Evolutionary conservation across 64 coral and sea anemone genomes (phyloP), one percentile per base, ranked within the genome.

Genomic region (Actinia equina): DNA sequence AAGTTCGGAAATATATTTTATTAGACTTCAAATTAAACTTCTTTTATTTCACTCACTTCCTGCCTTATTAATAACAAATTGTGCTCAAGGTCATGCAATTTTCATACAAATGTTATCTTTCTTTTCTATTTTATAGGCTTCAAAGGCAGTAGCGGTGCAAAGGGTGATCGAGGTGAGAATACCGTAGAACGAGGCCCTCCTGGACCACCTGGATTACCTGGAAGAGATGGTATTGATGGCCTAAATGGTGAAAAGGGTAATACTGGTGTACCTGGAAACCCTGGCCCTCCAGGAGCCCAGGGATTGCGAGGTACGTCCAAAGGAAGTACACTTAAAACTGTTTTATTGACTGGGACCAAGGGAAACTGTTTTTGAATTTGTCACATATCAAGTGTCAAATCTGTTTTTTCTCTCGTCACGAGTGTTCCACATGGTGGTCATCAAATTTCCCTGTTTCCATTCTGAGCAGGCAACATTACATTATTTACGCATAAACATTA

Each of bases 221-320:
- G 89, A 43, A 17, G 17, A 17, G 79, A 84, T 85, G 91, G 91
- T 67, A 6, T 58, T 44, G 82, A 85, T 82, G 92, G 92, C 2
- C 12, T 15, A 53, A 25, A 53, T 49, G 92, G 92, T 25, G 15
- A 14, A 57, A 89, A 82, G 37, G 92, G 92, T 41, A 17, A 89
- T 44, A 54, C 30, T 23, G 92, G 92, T n/a, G 59, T 70, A 49
- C 87, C 87, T n/a, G 92, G 92, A 30, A 60, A 69, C 14, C 43
- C 83, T 6, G 84, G 83, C 30, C 16, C 13, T 4, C 5, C 58
- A 16, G 88, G 83, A 71, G 4, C 16, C 1, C 44, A 41, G 17
- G 85, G 85, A 44, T 23, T 43, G 5, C 46, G 58, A 91, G 89
- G 89, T 80, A 27, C 17, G 81, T 60, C 23, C 11, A 79, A 79